Base-by-base conservation (phyloP, 2,797 vertebrate species). In the Pelobates cultripes region DNA sequence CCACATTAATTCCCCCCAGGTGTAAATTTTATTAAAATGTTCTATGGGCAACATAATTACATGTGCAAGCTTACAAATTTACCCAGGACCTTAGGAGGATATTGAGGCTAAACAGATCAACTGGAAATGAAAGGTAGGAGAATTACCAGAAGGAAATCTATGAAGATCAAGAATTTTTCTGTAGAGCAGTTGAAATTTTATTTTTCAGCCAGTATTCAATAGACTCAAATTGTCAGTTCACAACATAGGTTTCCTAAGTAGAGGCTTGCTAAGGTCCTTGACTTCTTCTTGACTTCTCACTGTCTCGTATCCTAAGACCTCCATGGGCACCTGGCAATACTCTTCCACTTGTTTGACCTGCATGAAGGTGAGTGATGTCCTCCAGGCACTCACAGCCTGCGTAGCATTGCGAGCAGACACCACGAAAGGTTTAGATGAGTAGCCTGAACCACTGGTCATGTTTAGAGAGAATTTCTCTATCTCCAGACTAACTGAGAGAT, bases 301-400 rank as follows among this genome's bases (percentile, higher is more conserved):
- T 57, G 94, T 90, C 71, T 98, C 95, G 1, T 99, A 99, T 67
- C 97, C 97, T 81, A 99, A 91, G 86, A 99, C 89, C 0, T 95
- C 92, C 98, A 99, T 99, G 85, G 97, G 88, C 77, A 98, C 96
- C 80, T 96, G 95, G 88, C 98, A 99, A 87, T 98, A 99, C 90
- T 99, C 98, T 90, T 99, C 97, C n/a, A 99, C 97, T 88, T 99
- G 97, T 91, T 96, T 97, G 88, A 99, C 97, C 94, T 99, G 97
- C 86, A 96, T 96, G 86, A 96, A 98, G 90, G 96, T 97, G 67
- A 99, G 94, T 6, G 97, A 95, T 84, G 96, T 98, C 90, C 97
- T 95, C 98, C 97, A 99, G 0, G 97, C 98, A 2, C 94, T 98
- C 71, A 97, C 96, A 0, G 97, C 97, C 87, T 98, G 96, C 7